A percentile compares a stretch with the other conserved stretches of the same genome.
phyloP scores from a whole-genome alignment of 2,113 vertebrate genomes.

The Oophaga pumilio region DNA sequence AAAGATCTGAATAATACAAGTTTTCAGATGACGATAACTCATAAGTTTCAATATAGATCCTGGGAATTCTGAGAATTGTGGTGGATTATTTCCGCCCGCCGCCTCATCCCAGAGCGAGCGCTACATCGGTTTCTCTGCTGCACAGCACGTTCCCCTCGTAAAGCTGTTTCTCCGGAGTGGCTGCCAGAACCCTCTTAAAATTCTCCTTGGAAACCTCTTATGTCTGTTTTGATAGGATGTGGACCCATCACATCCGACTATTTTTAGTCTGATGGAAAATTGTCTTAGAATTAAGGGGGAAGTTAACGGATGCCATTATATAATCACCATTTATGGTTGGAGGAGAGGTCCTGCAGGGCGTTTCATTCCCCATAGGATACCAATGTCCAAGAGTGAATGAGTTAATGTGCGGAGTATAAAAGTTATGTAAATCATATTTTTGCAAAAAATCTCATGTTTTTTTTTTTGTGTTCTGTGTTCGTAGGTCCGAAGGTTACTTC shows the following conservation, averaged over 20 bases:
- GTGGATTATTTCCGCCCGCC: background rate
- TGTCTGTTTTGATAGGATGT: background rate
- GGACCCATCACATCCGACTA: background rate
- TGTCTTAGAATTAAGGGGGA: background rate
- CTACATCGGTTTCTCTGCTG: background rate
- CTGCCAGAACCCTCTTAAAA: background rate
- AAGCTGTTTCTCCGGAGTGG: background rate
- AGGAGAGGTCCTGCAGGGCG: too few relatives aligned
- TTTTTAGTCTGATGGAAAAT: background rate
- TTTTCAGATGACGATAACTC: too few relatives aligned
- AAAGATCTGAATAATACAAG: background rate
- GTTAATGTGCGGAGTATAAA: too few relatives aligned
- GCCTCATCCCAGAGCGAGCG: background rate
- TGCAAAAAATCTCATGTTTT: background rate
- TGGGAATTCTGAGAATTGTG: background rate
- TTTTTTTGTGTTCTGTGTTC: constrained; percentile 52
- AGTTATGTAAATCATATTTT: too few relatives aligned
- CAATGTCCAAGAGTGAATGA: too few relatives aligned
- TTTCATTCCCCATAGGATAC: too few relatives aligned
- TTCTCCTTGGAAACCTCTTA: background rate
- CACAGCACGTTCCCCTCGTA: background rate
- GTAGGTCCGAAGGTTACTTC: constrained; percentile 70
- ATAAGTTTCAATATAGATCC: too few relatives aligned
- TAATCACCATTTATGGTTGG: too few relatives aligned
- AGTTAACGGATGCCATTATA: background rate